A percentile compares a stretch with the other conserved stretches of the same genome.
phyloP scores from a whole-genome alignment of 2,113 vertebrate species.

The Strix uralensis region DNA sequence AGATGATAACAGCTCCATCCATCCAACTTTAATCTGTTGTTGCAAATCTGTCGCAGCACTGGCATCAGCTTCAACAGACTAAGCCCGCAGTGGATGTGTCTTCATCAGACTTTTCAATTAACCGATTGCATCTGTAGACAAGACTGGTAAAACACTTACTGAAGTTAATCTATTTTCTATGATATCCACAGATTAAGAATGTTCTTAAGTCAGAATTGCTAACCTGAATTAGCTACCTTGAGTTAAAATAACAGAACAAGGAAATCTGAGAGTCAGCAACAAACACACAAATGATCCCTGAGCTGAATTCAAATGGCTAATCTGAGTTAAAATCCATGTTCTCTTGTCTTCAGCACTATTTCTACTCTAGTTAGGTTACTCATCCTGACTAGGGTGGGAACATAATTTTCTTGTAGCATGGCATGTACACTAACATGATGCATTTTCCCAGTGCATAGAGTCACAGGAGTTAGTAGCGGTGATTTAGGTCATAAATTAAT shows the following conservation, averaged over 20 bases:
- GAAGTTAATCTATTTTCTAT: not conserved
- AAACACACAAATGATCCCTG: not conserved
- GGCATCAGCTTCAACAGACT: not conserved
- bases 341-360: not conserved
- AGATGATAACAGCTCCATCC: not conserved
- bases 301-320: not conserved
- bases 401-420: not conserved
- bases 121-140: not conserved
- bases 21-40: not conserved
- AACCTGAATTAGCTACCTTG: not conserved
- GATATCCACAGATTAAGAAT: not conserved
- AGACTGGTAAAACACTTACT: not conserved
- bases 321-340: not conserved
- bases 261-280: not conserved
- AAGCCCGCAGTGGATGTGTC: not conserved
- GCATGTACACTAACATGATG: not conserved
- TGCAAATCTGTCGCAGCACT: conserved; percentile 19
- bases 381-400: not conserved
- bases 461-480: not conserved
- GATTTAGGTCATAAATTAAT: not conserved
- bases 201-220: not conserved
- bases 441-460: not conserved
- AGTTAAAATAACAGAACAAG: not conserved
- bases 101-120: not conserved
- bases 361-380: not conserved